phyloP scores from a whole-genome alignment of 2,888 invertebrate species.

The Drosophila affinis region DNA sequence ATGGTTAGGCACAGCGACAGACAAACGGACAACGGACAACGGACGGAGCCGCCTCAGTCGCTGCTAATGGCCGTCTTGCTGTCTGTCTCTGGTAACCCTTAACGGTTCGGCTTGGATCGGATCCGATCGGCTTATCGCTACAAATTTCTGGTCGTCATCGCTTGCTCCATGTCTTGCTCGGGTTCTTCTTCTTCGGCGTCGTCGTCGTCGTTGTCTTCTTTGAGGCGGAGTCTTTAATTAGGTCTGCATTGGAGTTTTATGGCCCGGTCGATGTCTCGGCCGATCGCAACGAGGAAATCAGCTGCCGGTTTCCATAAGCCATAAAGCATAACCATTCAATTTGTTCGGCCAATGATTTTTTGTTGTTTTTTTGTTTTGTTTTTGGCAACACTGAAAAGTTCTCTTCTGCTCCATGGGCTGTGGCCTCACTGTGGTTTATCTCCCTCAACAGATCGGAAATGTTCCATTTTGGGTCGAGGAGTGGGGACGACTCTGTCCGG shows the following conservation, averaged over 20 bases:
- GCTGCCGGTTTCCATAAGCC: slow-evolving; percentile 76
- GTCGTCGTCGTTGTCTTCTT: not conserved
- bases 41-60: slow-evolving; percentile 26
- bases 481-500: no score
- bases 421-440: slow-evolving; percentile 49
- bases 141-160: slow-evolving; percentile 15
- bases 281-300: slow-evolving; percentile 67
- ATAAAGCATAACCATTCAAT: slow-evolving; percentile 76
- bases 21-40: not conserved
- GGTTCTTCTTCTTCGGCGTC: slow-evolving; percentile 5
- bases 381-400: slow-evolving; percentile 22
- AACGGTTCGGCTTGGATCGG: slow-evolving; percentile 19
- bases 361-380: no score
- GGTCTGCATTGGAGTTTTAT: slow-evolving; percentile 65
- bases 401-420: slow-evolving; percentile 18
- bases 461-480: slow-evolving; percentile 40
- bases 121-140: slow-evolving; percentile 10
- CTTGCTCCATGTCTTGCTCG: slow-evolving; percentile 2
- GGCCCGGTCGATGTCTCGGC: slow-evolving; percentile 60
- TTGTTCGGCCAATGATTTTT: slow-evolving; percentile 44
- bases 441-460: slow-evolving; percentile 57
- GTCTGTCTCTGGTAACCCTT: slow-evolving; percentile 35
- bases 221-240: slow-evolving; percentile 61
- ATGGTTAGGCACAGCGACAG: slow-evolving; percentile 70
- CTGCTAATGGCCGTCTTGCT: slow-evolving; percentile 46